Evolutionary conservation across 1,140 invertebrate genomes (phyloP), one percentile per base, ranked within the genome.

Genomic region (Trinorchestia longiramus): DNA sequence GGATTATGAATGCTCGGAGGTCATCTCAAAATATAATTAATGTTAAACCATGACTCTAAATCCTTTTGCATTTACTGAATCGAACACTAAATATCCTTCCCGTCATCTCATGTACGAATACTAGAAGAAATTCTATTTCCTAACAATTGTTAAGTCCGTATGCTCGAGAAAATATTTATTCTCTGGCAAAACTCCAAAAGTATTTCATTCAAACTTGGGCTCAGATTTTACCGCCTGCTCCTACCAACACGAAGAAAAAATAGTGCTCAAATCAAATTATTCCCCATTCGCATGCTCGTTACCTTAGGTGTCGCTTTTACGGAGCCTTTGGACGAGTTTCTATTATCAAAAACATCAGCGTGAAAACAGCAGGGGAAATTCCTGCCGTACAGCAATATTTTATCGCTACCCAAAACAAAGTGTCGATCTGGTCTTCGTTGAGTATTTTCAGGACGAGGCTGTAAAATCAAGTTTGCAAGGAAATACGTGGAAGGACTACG

Each of bases 381-480:
- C 88, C n/a, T 4, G n/a, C 88, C 88, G 88, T 90, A 94, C 43
- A 44, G 40, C 92, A 94, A 94, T 45, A 94, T 94, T 94, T 94
- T 47, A 43, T 43, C 88, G 88, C 41, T 42, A 77, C 43, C 43
- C 92, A 43, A 94, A 94, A 94, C 92, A 94, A 94, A 94, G 36
- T 47, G 43, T 45, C 92, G 92, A 94, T 94, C 44, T 94, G 92
- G 40, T n/a, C 92, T 47, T 94, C 92, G 92, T 40, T 94, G 92
- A 47, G 92, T 43, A 94, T 94, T 91, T 94, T 47, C 44, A 44
- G 40, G 92, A 45, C 92, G 44, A 47, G 43, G 43, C 92, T 45
- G 92, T 45, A 94, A 94, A 94, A 94, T 94, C 92, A 44, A 94
- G 92, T 94, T 94, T 94, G 8, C 43, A 94, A 36, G 44, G 92